These are phyloP conservation scores for Lepas anatifera DNA, from an alignment of 2,888 invertebrate species.

Conservation along the genomic window DNA sequence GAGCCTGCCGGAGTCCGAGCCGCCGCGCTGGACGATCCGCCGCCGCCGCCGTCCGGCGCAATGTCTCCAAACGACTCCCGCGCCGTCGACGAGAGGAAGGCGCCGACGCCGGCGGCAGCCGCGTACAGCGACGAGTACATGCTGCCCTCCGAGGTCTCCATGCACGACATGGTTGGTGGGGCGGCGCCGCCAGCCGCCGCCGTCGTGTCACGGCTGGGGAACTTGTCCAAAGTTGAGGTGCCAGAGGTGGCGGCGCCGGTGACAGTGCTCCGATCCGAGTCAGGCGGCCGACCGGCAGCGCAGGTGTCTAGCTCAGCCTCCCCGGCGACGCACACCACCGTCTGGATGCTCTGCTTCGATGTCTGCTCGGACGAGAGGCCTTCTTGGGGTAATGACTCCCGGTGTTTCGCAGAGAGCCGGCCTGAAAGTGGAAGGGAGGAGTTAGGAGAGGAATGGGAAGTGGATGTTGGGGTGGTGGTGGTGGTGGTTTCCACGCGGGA, in stretches of 20 bases:
- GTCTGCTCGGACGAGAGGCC: slow-evolving; percentile 86
- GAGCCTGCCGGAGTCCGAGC: too few species aligned
- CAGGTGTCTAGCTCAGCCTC: slow-evolving; percentile 83
- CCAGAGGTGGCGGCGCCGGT: slow-evolving; percentile 1
- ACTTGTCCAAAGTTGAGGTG: not conserved
- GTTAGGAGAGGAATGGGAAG: not conserved
- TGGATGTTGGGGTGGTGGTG: too few species aligned
- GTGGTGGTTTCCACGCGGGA: slow-evolving; percentile 36
- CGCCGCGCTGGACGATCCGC: not conserved
- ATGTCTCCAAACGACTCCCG: not conserved
- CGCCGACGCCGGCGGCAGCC: not conserved
- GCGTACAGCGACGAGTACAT: not conserved
- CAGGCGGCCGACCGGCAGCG: slow-evolving; percentile 54
- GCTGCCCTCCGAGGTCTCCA: slow-evolving; percentile 2
- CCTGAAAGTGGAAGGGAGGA: not conserved
- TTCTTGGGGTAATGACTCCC: too few species aligned
- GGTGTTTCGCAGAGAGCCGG: slow-evolving; percentile 79
- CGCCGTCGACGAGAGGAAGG: not conserved
- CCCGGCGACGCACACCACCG: slow-evolving; percentile 88
- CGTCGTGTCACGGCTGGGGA: not conserved
- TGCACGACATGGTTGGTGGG: not conserved
- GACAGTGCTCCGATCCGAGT: not conserved
- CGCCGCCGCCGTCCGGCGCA: not conserved
- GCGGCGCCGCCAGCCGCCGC: not conserved
- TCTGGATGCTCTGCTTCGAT: slow-evolving; percentile 83